Evolutionary conservation across 1,140 invertebrate species (phyloP), one percentile per base, ranked within the genome.

Genomic region (Ladona fulva): DNA sequence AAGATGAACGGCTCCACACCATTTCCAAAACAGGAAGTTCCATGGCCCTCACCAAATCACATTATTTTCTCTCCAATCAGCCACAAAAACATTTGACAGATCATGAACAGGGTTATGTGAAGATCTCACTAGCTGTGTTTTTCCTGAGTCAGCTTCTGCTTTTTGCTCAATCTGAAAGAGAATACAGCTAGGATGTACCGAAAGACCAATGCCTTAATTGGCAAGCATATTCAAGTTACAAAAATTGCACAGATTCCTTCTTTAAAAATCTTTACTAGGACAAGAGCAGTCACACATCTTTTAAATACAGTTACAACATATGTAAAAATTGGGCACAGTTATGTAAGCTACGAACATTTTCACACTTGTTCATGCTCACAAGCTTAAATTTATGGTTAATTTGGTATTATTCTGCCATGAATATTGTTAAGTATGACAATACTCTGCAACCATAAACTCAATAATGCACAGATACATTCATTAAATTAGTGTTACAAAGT

Each of bases 101-200:
- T 66, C 52, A 66, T 66, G 52, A 19, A 66, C 52, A 66, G 52
- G 52, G 52, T 66, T 66, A 66, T 19, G 52, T 19, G 52, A 19
- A 22, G 52, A 6, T 66, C 52, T 66, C 52, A 66, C 52, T 66
- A 66, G 14, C 52, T 19, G 52, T 66, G 52, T 22, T 66, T 66
- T 19, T 66, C 52, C 52, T 22, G 52, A 66, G 52, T 19, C 52
- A 19, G 52, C 52, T 66, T 66, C 52, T 66, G 52, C 52, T 66
- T 66, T 66, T 66, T 66, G 52, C 52, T 66, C 52, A 66, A 66
- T 66, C 52, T 66, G 52, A 66, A 66, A 66, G 52, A 66, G 52
- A 66, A 66, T 66, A 66, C n/a, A 66, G 52, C 52, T 66, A 66
- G 52, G 52, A 66, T 66, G 52, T 66, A 66, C 52, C 52, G 52